These are phyloP conservation scores for Opisthocomus hoazin DNA, from an alignment of 2,113 vertebrate genomes.

Conservation along the genomic window DNA sequence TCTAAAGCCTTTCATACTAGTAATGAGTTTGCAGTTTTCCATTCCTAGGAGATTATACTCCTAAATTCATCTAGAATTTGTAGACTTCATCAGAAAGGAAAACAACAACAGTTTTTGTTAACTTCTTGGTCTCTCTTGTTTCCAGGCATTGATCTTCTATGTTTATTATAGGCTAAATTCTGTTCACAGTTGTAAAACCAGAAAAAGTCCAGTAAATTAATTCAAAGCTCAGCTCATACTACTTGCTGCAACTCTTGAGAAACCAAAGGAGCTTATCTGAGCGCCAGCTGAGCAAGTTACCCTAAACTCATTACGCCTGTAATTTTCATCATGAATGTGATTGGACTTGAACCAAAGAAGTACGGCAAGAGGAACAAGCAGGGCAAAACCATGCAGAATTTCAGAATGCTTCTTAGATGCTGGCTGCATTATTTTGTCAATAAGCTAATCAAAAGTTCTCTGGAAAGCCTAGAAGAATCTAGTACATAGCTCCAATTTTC, in stretches of 20 bases:
- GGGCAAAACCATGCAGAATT: not conserved
- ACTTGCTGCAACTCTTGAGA: not conserved
- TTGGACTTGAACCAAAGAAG: not conserved
- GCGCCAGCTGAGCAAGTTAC: not conserved
- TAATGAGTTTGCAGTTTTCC: constrained; percentile 37
- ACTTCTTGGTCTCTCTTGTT: not conserved
- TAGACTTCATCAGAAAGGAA: not conserved
- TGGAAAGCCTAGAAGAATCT: not conserved
- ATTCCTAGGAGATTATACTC: constrained; percentile 22
- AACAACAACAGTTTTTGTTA: not conserved
- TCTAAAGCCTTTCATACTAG: constrained; percentile 15
- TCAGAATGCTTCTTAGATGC: not conserved
- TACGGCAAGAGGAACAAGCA: not conserved
- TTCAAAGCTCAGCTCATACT: not conserved
- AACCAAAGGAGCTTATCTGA: not conserved
- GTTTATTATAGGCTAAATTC: not conserved
- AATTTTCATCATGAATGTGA: not conserved
- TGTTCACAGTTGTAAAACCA: not conserved
- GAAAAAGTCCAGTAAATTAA: not conserved
- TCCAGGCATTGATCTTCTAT: not conserved
- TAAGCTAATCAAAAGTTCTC: not conserved
- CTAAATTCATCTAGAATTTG: not conserved
- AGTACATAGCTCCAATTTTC: not conserved
- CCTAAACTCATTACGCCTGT: not conserved
- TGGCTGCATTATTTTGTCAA: not conserved